These are phyloP conservation scores for Coenonympha arcania DNA, from an alignment of 2,888 invertebrate genomes.

Conservation along the genomic window DNA sequence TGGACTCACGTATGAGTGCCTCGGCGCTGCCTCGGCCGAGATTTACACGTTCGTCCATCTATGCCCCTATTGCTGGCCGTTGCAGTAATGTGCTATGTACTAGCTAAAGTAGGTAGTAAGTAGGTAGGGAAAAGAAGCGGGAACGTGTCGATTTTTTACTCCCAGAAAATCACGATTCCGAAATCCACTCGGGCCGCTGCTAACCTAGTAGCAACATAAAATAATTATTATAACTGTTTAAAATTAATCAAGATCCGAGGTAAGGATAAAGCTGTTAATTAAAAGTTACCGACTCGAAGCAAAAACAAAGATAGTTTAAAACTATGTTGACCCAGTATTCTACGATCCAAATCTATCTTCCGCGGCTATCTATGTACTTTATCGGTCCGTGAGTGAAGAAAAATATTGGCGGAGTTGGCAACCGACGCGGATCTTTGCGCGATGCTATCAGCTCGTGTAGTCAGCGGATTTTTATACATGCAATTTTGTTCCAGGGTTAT, in stretches of 20 bases:
- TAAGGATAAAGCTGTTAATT: background rate
- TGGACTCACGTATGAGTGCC: no score
- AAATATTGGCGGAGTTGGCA: constrained; percentile 26
- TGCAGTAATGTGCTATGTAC: no score
- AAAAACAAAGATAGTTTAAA: constrained; percentile 12
- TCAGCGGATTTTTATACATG: constrained; percentile 34
- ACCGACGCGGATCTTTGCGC: constrained; percentile 23
- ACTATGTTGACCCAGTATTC: constrained; percentile 15
- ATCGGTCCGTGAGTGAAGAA: constrained; percentile 23
- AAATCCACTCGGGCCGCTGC: no score
- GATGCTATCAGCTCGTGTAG: constrained; percentile 20
- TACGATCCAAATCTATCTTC: constrained; percentile 19
- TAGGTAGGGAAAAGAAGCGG: no score
- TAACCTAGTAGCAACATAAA: no score
- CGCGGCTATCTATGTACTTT: constrained; percentile 21
- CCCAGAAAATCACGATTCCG: no score
- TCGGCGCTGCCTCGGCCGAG: no score
- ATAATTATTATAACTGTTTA: background rate
- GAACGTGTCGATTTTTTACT: no score
- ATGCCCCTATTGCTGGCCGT: no score
- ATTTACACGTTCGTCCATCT: no score
- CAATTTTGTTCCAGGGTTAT: constrained; percentile 5
- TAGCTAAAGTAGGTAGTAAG: no score
- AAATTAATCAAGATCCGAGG: background rate
- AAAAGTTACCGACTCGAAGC: no score